A percentile compares a stretch with the other conserved stretches of the same genome.
These are phyloP conservation scores for Leptosomus discolor DNA, from an alignment of 2,113 vertebrate species.

Conservation along the genomic window DNA sequence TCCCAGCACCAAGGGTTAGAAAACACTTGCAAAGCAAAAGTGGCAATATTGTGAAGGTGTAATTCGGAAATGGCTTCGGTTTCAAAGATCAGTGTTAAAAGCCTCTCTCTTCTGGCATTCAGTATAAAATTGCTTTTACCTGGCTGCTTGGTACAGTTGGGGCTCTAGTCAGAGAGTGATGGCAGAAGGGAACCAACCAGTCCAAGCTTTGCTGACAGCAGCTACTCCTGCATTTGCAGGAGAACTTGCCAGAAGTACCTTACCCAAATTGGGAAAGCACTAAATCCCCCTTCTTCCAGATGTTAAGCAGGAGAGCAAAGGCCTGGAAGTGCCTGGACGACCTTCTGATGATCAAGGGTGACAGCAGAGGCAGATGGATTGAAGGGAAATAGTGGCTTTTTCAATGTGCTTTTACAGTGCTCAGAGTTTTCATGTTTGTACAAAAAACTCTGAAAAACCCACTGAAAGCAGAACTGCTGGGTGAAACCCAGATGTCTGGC, in stretches of 20 bases:
- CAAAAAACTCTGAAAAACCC: neutral
- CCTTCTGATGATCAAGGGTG: neutral
- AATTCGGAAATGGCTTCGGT: neutral
- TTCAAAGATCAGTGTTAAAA: neutral
- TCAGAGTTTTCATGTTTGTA: neutral
- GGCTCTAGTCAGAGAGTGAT: neutral
- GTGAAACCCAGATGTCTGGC: neutral
- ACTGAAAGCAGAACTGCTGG: neutral
- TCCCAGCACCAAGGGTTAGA: neutral
- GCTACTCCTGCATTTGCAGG: neutral
- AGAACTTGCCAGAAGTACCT: neutral
- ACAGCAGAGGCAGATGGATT: neutral
- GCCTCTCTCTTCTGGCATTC: neutral
- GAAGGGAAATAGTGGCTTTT: neutral
- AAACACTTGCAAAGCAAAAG: neutral
- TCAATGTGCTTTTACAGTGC: too few species aligned
- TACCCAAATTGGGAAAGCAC: neutral
- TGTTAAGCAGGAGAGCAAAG: neutral
- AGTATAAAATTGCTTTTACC: neutral
- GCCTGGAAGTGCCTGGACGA: neutral
- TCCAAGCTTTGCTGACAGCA: neutral
- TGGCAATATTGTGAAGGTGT: neutral
- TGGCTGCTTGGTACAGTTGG: neutral
- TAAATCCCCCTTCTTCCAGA: neutral
- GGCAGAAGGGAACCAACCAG: neutral